Evolutionary conservation across 2,888 invertebrate genomes (phyloP).

Genomic region (Melinaea menophilus): DNA sequence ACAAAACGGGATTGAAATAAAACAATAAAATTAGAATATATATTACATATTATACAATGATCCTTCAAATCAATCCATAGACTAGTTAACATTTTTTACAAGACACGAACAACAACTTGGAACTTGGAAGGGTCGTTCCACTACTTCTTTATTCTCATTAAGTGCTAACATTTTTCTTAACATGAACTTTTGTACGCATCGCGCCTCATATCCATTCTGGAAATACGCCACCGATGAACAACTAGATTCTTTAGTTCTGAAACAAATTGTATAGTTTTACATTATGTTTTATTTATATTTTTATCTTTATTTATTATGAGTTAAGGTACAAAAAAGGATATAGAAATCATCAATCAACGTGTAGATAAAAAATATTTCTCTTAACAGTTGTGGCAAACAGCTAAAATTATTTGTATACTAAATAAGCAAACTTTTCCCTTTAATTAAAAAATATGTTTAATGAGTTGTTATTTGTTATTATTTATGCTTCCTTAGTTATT

Average conservation of each 20-base stretch:
- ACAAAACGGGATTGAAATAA: neutral
- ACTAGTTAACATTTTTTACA: slow-evolving; percentile 12
- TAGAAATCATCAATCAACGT: too few relatives aligned
- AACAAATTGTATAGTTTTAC: slow-evolving; percentile 9
- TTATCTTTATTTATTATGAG: too few relatives aligned
- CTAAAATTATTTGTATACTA: too few relatives aligned
- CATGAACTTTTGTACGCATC: slow-evolving; percentile 78
- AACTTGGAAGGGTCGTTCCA: slow-evolving; percentile 77
- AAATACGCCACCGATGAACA: slow-evolving; percentile 72
- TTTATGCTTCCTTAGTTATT: too few relatives aligned
- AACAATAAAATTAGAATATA: neutral
- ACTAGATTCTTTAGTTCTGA: slow-evolving; percentile 48
- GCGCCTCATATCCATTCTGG: slow-evolving; percentile 64
- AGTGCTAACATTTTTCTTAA: slow-evolving; percentile 75
- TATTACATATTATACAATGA: neutral
- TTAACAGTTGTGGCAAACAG: too few relatives aligned
- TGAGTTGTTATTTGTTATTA: too few relatives aligned
- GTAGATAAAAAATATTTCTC: too few relatives aligned
- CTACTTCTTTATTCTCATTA: slow-evolving; percentile 57
- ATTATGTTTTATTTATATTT: neutral
- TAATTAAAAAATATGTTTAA: too few relatives aligned
- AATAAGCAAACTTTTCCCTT: too few relatives aligned
- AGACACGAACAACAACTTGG: slow-evolving; percentile 87
- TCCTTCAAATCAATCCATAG: neutral
- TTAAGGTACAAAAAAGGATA: too few relatives aligned